Evolutionary conservation across 2,113 vertebrate species (phyloP).

Genomic region (Okapia johnstoni): DNA sequence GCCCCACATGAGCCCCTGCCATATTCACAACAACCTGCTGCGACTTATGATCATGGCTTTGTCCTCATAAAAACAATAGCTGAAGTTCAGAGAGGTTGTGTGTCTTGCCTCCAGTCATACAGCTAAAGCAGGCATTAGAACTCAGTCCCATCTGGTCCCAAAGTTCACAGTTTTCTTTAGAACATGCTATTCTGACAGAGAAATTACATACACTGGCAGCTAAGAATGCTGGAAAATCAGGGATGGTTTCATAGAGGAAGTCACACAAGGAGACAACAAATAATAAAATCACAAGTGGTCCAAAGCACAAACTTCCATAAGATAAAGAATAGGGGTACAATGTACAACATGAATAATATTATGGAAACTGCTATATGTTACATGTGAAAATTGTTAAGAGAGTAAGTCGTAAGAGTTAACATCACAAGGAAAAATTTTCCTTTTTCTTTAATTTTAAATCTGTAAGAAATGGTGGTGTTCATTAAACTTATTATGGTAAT

Average conservation of each 20-base stretch:
- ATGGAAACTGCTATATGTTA: too few relatives aligned
- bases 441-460: background rate
- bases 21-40: background rate
- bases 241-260: background rate
- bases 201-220: background rate
- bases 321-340: background rate
- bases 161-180: background rate
- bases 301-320: background rate
- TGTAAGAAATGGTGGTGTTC: background rate
- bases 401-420: background rate
- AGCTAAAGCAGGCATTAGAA: background rate
- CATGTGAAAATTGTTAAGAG: background rate
- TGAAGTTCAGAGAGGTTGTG: background rate
- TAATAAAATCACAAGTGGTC: background rate
- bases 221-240: background rate
- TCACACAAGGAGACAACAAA: background rate
- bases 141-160: fast-evolving
- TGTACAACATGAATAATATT: background rate
- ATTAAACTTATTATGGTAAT: background rate
- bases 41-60: background rate
- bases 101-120: background rate
- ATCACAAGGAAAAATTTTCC: background rate
- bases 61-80: background rate
- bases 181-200: background rate
- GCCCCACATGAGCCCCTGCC: fast-evolving